These are phyloP conservation scores for Stegostoma tigrinum DNA, from an alignment of 2,113 vertebrate genomes.

Conservation along the genomic window DNA sequence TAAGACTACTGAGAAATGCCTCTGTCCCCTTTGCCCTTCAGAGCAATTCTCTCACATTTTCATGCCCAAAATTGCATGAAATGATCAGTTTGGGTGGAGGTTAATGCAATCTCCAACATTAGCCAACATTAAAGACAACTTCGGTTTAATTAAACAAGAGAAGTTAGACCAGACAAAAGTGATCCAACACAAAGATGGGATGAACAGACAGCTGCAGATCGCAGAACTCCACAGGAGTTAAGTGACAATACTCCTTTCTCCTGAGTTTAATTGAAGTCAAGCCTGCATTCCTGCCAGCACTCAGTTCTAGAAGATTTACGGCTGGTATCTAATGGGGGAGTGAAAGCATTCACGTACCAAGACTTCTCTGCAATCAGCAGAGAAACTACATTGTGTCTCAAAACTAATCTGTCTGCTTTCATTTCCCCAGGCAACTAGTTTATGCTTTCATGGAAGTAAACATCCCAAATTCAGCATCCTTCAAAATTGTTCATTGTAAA, in stretches of 20 bases:
- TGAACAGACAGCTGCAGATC: background rate
- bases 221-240: background rate
- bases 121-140: background rate
- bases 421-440: background rate
- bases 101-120: too few relatives aligned
- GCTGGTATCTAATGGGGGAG: background rate
- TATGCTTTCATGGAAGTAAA: background rate
- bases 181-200: background rate
- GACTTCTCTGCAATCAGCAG: background rate
- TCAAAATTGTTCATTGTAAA: background rate
- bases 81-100: too few relatives aligned
- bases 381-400: background rate
- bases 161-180: background rate
- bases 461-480: background rate
- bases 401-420: conserved; percentile 8
- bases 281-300: background rate
- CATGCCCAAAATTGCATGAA: too few relatives aligned
- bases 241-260: background rate
- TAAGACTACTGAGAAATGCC: too few relatives aligned
- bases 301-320: background rate
- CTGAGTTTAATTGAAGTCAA: too few relatives aligned
- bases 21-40: too few relatives aligned
- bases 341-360: background rate
- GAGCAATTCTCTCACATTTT: too few relatives aligned
- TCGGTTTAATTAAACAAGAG: background rate